Evolutionary conservation across 1,140 invertebrate genomes (phyloP).

Genomic region (Neoseiulus cucumeris): DNA sequence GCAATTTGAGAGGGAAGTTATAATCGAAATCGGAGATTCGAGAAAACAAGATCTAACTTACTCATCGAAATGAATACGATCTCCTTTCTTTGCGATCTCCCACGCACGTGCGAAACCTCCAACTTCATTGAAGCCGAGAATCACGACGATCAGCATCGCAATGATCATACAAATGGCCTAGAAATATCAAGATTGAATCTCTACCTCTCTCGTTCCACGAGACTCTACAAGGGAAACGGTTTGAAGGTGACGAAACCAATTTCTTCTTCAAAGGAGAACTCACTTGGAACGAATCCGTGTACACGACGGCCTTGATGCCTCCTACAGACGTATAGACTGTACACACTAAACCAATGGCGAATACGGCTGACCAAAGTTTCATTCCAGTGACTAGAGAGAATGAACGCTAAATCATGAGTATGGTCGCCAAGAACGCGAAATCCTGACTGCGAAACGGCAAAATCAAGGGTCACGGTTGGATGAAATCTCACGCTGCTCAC

Average conservation of each 20-base stretch:
- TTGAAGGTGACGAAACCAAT: too few species aligned
- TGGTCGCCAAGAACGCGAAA: too few species aligned
- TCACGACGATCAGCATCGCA: constrained; percentile 19
- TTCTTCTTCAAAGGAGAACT: constrained; percentile 20
- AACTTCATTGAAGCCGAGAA: constrained; percentile 20
- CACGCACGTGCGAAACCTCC: constrained; percentile 24
- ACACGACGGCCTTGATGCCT: constrained; percentile 34
- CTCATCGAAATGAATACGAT: constrained; percentile 22
- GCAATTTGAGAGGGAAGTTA: not conserved
- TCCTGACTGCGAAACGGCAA: too few species aligned
- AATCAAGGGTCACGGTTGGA: too few species aligned
- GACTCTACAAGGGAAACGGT: too few species aligned
- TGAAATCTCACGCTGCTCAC: too few species aligned
- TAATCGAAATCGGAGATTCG: not conserved
- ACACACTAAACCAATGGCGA: constrained; percentile 29
- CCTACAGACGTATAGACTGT: constrained; percentile 34
- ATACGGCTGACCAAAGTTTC: constrained; percentile 26
- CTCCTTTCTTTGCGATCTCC: constrained; percentile 13
- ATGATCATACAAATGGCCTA: constrained; percentile 24
- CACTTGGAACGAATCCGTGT: constrained; percentile 33
- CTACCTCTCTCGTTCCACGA: too few species aligned
- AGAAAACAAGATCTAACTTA: constrained; percentile 16
- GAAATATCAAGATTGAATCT: too few species aligned
- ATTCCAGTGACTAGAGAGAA: constrained; percentile 27
- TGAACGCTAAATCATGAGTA: too few species aligned